Conservation (phyloP, 2,888 invertebrate species). For the Lottia gigantea region DNA sequence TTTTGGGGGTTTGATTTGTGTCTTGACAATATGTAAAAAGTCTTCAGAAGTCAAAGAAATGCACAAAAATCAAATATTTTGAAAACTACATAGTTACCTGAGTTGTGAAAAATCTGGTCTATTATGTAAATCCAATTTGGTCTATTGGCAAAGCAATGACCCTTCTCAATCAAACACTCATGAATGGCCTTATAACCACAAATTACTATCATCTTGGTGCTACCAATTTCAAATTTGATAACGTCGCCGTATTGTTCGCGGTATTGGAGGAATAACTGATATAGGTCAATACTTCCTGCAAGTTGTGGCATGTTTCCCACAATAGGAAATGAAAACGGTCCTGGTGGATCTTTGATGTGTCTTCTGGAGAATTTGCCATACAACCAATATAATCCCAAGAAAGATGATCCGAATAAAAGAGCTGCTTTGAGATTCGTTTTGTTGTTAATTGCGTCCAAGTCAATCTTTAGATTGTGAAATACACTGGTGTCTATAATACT, state of each 20-base stretch:
- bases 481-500: too few species aligned
- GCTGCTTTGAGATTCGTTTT: not conserved
- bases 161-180: conserved; percentile 7
- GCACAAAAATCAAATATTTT: too few species aligned
- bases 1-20: too few species aligned
- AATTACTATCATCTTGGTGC: conserved; percentile 7
- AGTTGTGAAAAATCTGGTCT: conserved; percentile 8
- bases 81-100: conserved; percentile 8
- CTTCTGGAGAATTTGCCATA: not conserved
- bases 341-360: conserved; percentile 14
- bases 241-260: conserved; percentile 17
- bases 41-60: too few species aligned
- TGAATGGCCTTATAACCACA: conserved; percentile 5
- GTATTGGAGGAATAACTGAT: not conserved
- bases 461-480: not conserved
- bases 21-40: too few species aligned
- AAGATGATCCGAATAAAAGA: not conserved
- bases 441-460: not conserved
- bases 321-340: conserved; percentile 17
- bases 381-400: not conserved
- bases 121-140: conserved; percentile 20
- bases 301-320: conserved; percentile 21
- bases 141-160: not conserved
- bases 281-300: conserved; percentile 2
- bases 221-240: conserved; percentile 1